phyloP scores from a whole-genome alignment of 23 tunicate species.

The Phallusia fumigata region DNA sequence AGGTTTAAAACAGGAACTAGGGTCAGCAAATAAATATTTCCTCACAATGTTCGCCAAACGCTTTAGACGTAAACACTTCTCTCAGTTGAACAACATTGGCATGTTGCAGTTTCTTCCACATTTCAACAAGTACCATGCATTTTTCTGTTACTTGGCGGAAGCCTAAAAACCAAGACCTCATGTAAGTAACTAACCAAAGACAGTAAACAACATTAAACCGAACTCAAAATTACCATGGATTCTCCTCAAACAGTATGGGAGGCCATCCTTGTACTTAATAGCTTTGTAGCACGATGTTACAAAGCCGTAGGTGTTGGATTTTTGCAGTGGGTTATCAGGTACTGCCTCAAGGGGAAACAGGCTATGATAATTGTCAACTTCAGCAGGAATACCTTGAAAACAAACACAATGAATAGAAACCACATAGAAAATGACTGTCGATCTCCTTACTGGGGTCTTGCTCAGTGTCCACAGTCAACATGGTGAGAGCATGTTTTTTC shows the following conservation, averaged over 20 bases:
- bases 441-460: slow-evolving; percentile 67
- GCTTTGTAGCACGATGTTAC: slow-evolving; percentile 93
- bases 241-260: slow-evolving; percentile 82
- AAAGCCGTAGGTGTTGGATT: slow-evolving; percentile 67
- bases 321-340: slow-evolving; percentile 51
- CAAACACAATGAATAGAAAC: not conserved
- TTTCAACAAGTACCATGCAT: slow-evolving; percentile 87
- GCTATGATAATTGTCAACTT: slow-evolving; percentile 91
- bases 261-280: slow-evolving; percentile 85
- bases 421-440: too few species aligned
- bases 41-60: slow-evolving; percentile 96
- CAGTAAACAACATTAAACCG: too few species aligned
- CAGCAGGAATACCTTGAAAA: slow-evolving; percentile 83
- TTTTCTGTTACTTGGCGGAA: slow-evolving; percentile 83
- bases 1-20: not conserved
- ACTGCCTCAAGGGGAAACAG: slow-evolving; percentile 82
- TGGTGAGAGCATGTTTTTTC: slow-evolving; percentile 75
- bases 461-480: slow-evolving; percentile 89
- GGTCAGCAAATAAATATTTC: not conserved
- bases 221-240: slow-evolving; percentile 74
- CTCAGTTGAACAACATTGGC: slow-evolving; percentile 83
- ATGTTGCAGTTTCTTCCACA: slow-evolving; percentile 92
- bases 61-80: slow-evolving; percentile 91
- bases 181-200: too few species aligned
- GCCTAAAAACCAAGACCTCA: too few species aligned